These are phyloP conservation scores for Lampropteryx suffumata DNA, from an alignment of 2,888 invertebrate genomes.

Conservation along the genomic window DNA sequence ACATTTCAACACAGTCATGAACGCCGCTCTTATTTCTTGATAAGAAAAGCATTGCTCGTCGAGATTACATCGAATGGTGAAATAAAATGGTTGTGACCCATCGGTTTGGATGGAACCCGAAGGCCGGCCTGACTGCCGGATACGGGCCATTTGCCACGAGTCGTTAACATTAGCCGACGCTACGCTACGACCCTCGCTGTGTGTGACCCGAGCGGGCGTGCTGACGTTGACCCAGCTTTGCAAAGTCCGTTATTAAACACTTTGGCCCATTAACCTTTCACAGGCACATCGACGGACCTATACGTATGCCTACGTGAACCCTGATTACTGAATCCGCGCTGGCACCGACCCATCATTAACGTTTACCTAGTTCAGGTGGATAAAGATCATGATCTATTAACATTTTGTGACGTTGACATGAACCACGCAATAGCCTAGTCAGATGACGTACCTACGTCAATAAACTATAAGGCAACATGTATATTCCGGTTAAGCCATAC, in stretches of 20 bases:
- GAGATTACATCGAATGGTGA: not conserved
- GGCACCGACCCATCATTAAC: not conserved
- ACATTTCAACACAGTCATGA: too few relatives aligned
- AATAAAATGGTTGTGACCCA: not conserved
- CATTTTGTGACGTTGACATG: slow-evolving; percentile 5
- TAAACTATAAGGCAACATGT: too few relatives aligned
- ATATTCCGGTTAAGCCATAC: too few relatives aligned
- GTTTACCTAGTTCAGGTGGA: not conserved
- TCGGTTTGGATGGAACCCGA: not conserved
- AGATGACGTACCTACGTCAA: too few relatives aligned
- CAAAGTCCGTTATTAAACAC: not conserved
- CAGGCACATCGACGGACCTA: not conserved
- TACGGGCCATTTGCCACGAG: slow-evolving; percentile 17
- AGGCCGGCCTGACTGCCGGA: slow-evolving; percentile 11
- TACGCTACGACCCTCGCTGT: slow-evolving; percentile 9
- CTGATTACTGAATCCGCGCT: not conserved
- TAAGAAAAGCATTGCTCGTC: too few relatives aligned
- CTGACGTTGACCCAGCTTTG: slow-evolving; percentile 6
- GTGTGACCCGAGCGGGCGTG: slow-evolving; percentile 2
- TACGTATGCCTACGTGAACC: not conserved
- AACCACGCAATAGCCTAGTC: not conserved
- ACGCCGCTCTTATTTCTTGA: too few relatives aligned
- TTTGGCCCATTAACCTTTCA: slow-evolving; percentile 14
- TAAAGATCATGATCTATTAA: slow-evolving; percentile 4
- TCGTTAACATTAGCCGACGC: slow-evolving; percentile 13